These are phyloP conservation scores for Polia nebulosa DNA, from an alignment of 2,888 invertebrate species.

Conservation along the genomic window DNA sequence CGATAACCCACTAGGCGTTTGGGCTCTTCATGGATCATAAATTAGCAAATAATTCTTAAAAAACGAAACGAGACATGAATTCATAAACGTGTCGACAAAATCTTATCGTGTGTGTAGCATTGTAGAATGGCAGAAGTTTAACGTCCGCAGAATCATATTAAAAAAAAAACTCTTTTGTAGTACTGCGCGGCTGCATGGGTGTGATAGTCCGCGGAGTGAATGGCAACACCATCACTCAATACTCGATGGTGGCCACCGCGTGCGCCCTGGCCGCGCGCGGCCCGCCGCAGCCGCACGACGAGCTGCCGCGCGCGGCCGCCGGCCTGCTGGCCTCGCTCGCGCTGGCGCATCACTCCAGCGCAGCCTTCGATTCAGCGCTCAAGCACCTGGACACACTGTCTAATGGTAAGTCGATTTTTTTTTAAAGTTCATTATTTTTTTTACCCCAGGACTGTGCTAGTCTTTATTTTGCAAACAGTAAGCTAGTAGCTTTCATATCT, in stretches of 20 bases:
- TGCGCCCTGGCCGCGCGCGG: conserved; percentile 94
- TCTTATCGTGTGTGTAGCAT: too few species aligned
- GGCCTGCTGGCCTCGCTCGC: conserved; percentile 93
- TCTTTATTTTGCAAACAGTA: too few species aligned
- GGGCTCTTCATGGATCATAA: not conserved
- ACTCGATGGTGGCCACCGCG: conserved; percentile 91
- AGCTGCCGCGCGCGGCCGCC: conserved; percentile 93
- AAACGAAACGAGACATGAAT: not conserved
- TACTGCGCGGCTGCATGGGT: conserved; percentile 83
- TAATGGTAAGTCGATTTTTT: conserved; percentile 52
- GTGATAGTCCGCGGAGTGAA: conserved; percentile 82
- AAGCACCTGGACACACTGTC: conserved; percentile 85
- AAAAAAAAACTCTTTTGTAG: conserved; percentile 58
- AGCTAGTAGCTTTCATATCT: too few species aligned
- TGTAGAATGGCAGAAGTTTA: too few species aligned
- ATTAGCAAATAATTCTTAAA: not conserved
- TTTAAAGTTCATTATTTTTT: not conserved
- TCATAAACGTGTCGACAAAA: too few species aligned
- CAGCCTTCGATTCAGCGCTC: conserved; percentile 91
- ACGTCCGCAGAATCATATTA: too few species aligned
- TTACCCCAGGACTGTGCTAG: too few species aligned
- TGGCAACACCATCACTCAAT: conserved; percentile 90
- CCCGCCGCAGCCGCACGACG: conserved; percentile 93
- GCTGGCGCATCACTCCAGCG: conserved; percentile 91
- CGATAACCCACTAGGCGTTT: not conserved